Conservation (phyloP, 2,113 vertebrate species). For the Pao palembangensis region DNA sequence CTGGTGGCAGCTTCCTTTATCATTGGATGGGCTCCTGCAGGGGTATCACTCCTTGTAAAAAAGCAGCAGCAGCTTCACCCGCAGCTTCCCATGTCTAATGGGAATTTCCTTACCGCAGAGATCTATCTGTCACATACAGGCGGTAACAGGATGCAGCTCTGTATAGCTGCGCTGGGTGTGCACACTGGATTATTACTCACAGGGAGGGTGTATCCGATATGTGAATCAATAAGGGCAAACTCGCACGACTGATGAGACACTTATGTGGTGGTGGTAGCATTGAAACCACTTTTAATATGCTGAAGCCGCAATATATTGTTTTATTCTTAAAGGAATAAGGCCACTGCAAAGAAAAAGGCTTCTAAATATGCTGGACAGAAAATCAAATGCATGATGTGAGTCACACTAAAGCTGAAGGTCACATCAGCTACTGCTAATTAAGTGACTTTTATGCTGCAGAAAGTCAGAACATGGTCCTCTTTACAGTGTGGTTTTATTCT, state of each 20-base stretch:
- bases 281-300: slow-evolving; percentile 10
- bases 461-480: background rate
- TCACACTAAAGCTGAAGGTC: slow-evolving; percentile 26
- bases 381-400: slow-evolving; percentile 11
- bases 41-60: slow-evolving; percentile 46
- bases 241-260: slow-evolving; percentile 4
- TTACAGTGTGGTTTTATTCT: slow-evolving; percentile 6
- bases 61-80: slow-evolving; percentile 31
- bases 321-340: slow-evolving; percentile 2
- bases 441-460: background rate
- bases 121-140: slow-evolving; percentile 33
- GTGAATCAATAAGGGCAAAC: slow-evolving; percentile 30
- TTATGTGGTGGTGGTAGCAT: background rate
- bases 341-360: slow-evolving; percentile 17
- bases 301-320: slow-evolving; percentile 19
- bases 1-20: slow-evolving; percentile 44
- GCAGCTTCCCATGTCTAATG: slow-evolving; percentile 27
- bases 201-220: background rate
- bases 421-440: background rate
- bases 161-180: background rate
- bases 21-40: slow-evolving; percentile 41
- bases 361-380: background rate
- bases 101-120: slow-evolving; percentile 20
- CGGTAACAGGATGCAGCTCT: slow-evolving; percentile 13
- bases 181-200: background rate